Conservation (phyloP, 2,888 invertebrate genomes). For the Fragum sueziense region DNA sequence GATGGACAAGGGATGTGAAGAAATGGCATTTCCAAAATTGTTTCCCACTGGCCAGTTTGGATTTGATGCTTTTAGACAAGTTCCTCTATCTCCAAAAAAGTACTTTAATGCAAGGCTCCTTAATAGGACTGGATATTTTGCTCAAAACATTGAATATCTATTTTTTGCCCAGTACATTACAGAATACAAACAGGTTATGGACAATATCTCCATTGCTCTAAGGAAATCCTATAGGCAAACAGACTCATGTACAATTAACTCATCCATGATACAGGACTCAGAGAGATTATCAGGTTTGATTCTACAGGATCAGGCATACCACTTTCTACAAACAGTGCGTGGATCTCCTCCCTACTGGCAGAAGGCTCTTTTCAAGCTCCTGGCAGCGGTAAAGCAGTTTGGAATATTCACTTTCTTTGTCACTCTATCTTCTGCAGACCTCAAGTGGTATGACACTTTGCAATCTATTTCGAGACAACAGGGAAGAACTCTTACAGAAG, state of each 20-base stretch:
- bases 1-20: slow-evolving; percentile 24
- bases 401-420: slow-evolving; percentile 57
- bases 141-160: slow-evolving; percentile 45
- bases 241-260: slow-evolving; percentile 6
- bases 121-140: slow-evolving; percentile 39
- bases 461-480: slow-evolving; percentile 50
- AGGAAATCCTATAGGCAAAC: slow-evolving; percentile 11
- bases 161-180: slow-evolving; percentile 48
- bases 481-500: slow-evolving; percentile 33
- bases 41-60: slow-evolving; percentile 42
- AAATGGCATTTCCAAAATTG: too few species aligned
- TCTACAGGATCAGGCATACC: slow-evolving; percentile 51
- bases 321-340: slow-evolving; percentile 51
- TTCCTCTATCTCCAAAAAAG: slow-evolving; percentile 41
- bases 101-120: slow-evolving; percentile 51
- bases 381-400: slow-evolving; percentile 65
- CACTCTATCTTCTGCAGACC: slow-evolving; percentile 66
- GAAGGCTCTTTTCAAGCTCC: slow-evolving; percentile 50
- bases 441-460: slow-evolving; percentile 65
- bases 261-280: slow-evolving; percentile 37
- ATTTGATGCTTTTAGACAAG: slow-evolving; percentile 34
- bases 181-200: slow-evolving; percentile 37
- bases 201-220: slow-evolving; percentile 26
- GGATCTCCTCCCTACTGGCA: slow-evolving; percentile 66
- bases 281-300: slow-evolving; percentile 31